Evolutionary conservation across 2,888 invertebrate species (phyloP), one percentile per base, ranked within the genome.

Genomic region (Andrena minutula): DNA sequence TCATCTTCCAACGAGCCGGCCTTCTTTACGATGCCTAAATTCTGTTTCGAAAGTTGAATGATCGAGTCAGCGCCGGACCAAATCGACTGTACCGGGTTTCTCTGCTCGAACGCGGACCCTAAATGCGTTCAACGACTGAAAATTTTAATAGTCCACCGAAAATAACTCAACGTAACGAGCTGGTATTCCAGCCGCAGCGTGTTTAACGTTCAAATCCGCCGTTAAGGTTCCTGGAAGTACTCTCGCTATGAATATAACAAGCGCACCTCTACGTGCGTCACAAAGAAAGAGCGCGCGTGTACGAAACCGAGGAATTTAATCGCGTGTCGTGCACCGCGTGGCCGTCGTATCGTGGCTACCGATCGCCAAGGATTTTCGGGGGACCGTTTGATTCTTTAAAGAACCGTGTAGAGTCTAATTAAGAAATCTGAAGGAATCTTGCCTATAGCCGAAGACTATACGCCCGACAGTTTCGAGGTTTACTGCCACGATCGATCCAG

Each of bases 171-270:
- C 58, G 66, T 81, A 81, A 83, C 83, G 70, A 74, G 70, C 64
- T 47, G 72, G 80, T 83, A 83, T 83, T 76, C 76, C 74, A 75
- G 75, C 49, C 71, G 75, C 60, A 32, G 69, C 49, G 66, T 70
- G 76, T 80, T 83, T 70, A 76, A 80, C 75, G 73, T 77, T 73
- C 69, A 65, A 76, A 82, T 73, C 82, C 51, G 70, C 64, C 47
- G 72, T 82, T 80, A 76, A 80, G 69, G 73, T 83, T 83, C 83
- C 61, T 81, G 70, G 69, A 81, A 76, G 82, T 79, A 58, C 79
- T 75, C 71, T 63, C 49, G 56, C 63, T 47, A 61, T 30, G 68
- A 56, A 51, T 53, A 73, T 63, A 71, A 72, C 75, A 30, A 58
- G 35, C 56, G 41, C 20, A 49, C 49, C 35, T 28, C 58, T 28